phyloP scores from a whole-genome alignment of 2,888 invertebrate species.

The Cheilosia soror region DNA sequence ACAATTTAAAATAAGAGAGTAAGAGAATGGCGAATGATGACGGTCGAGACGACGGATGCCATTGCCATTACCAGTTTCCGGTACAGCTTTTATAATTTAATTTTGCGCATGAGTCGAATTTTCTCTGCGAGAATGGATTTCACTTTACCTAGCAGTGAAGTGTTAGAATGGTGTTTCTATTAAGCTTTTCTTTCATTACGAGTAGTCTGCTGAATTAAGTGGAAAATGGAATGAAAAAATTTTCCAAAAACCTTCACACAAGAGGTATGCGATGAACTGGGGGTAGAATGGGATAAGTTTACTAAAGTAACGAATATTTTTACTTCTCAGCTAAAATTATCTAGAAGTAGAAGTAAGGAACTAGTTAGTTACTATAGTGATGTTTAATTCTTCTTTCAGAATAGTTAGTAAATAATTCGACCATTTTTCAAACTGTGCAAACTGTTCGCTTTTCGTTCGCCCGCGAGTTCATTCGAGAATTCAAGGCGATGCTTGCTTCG shows the following conservation, averaged over 20 bases:
- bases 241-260: background rate
- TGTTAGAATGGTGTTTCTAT: slow-evolving; percentile 26
- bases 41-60: background rate
- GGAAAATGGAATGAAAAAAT: slow-evolving; percentile 53
- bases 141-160: background rate
- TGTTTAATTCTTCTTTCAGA: too few relatives aligned
- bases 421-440: too few relatives aligned
- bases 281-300: slow-evolving; percentile 7
- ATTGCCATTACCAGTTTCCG: slow-evolving; percentile 25
- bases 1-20: background rate
- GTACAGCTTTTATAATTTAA: slow-evolving; percentile 65
- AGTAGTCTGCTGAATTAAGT: slow-evolving; percentile 45
- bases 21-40: slow-evolving; percentile 1
- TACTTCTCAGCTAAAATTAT: slow-evolving; percentile 27
- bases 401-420: too few relatives aligned
- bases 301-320: background rate
- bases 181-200: slow-evolving; percentile 33
- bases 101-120: slow-evolving; percentile 71
- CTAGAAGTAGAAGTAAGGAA: too few relatives aligned
- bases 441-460: too few relatives aligned
- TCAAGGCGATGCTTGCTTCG: too few relatives aligned
- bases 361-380: too few relatives aligned
- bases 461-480: too few relatives aligned
- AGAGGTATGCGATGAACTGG: background rate
- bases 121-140: background rate